Percentiles rank a stretch among this genome's conserved stretches.
These are phyloP conservation scores for Dicyrtoma fusca DNA, from an alignment of 2,888 invertebrate genomes.

Conservation along the genomic window DNA sequence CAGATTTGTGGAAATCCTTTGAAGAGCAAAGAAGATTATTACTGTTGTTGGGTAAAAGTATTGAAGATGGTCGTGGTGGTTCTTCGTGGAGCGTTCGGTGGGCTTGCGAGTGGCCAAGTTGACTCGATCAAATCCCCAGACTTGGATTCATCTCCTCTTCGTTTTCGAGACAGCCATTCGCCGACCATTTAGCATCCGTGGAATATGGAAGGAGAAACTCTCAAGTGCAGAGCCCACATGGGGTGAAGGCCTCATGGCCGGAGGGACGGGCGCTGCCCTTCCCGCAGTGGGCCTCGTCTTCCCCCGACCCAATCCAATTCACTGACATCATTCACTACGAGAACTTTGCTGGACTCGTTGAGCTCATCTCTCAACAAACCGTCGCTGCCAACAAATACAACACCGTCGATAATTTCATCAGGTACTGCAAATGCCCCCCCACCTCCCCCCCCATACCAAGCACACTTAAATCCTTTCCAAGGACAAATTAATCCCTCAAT, in stretches of 20 bases:
- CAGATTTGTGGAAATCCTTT: constrained; percentile 52
- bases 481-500: too few species aligned
- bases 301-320: constrained; percentile 62
- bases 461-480: neutral
- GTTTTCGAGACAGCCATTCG: constrained; percentile 46
- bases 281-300: constrained; percentile 70
- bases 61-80: constrained; percentile 50
- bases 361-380: constrained; percentile 76
- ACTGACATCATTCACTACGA: constrained; percentile 71
- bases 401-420: constrained; percentile 82
- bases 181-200: constrained; percentile 55
- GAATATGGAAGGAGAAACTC: constrained; percentile 16
- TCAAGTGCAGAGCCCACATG: neutral
- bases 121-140: constrained; percentile 69
- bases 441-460: neutral
- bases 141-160: constrained; percentile 33
- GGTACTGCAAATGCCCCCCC: constrained; percentile 58
- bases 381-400: constrained; percentile 86
- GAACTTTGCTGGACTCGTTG: constrained; percentile 76
- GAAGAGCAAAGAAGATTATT: constrained; percentile 55
- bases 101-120: constrained; percentile 97
- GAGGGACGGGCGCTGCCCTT: constrained; percentile 73
- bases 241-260: constrained; percentile 66
- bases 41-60: constrained; percentile 49
- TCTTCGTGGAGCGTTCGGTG: constrained; percentile 68